Evolutionary conservation across 2,888 invertebrate species (phyloP).

Genomic region (Chrysolina oricalcia): DNA sequence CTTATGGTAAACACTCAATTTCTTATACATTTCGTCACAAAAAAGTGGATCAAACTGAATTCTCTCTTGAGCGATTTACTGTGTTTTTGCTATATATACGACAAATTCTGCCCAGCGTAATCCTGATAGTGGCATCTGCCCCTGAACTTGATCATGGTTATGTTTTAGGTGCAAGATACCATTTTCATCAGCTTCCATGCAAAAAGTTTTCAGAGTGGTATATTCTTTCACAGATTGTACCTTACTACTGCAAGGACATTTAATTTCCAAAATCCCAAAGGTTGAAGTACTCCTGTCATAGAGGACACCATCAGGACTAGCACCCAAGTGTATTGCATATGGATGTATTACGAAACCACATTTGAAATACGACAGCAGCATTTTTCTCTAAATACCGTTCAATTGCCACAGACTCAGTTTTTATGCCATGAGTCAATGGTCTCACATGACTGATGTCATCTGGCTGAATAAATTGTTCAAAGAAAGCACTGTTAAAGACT

Average conservation of each 20-base stretch:
- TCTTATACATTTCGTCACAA: constrained; percentile 8
- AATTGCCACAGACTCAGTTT: neutral
- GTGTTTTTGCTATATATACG: neutral
- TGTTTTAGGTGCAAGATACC: constrained; percentile 6
- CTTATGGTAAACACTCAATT: constrained; percentile 13
- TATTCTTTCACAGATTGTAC: neutral
- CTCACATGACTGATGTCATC: constrained; percentile 8
- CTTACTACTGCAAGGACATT: constrained; percentile 12
- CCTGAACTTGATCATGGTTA: constrained; percentile 4
- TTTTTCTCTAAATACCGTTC: constrained; percentile 12
- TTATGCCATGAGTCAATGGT: neutral
- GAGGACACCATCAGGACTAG: neutral
- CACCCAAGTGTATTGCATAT: neutral
- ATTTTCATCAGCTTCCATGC: constrained; percentile 12
- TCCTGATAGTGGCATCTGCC: constrained; percentile 6
- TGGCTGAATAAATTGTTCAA: constrained; percentile 4
- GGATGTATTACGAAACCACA: constrained; percentile 2
- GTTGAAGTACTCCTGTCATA: too few relatives aligned
- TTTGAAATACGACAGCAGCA: constrained; percentile 1
- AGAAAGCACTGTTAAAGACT: constrained; percentile 7
- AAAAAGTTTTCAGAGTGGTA: constrained; percentile 9
- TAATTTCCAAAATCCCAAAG: constrained; percentile 3
- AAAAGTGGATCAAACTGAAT: constrained; percentile 4
- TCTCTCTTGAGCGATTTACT: constrained; percentile 13
- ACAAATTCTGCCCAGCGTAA: constrained; percentile 12